phyloP scores from a whole-genome alignment of 1,140 invertebrate genomes.

The Pogonomyrmex californicus region DNA sequence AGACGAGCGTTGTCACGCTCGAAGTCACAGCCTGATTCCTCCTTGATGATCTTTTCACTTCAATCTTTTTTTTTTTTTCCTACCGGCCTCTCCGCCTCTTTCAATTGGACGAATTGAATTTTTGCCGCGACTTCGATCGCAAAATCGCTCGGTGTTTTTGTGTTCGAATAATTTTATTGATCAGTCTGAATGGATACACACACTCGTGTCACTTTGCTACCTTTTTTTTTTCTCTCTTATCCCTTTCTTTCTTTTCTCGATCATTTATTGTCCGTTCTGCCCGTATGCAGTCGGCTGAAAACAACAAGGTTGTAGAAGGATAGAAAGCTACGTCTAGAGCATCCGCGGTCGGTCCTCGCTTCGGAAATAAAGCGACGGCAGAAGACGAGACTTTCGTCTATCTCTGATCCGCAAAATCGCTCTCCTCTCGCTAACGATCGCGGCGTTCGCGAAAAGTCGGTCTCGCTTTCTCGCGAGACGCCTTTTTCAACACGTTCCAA shows the following conservation, averaged over 20 bases:
- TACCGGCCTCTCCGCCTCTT: background rate
- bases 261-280: conserved; percentile 70
- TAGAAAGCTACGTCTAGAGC: conserved; percentile 72
- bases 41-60: conserved; percentile 7
- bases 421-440: background rate
- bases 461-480: conserved; percentile 33
- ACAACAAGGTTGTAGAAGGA: conserved; percentile 83
- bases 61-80: background rate
- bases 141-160: background rate
- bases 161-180: conserved; percentile 50
- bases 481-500: background rate
- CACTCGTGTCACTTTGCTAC: conserved; percentile 65
- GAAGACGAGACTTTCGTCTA: conserved; percentile 14
- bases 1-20: conserved; percentile 29
- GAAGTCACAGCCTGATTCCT: conserved; percentile 46
- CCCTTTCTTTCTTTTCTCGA: conserved; percentile 61
- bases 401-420: conserved; percentile 13
- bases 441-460: conserved; percentile 22
- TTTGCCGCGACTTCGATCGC: conserved; percentile 49
- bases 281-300: conserved; percentile 81
- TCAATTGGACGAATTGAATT: background rate
- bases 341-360: conserved; percentile 70
- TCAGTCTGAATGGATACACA: conserved; percentile 63
- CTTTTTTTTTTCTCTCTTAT: conserved; percentile 25
- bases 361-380: conserved; percentile 67